Evolutionary conservation across 2,888 invertebrate genomes (phyloP).

Genomic region (Drosophila robusta): DNA sequence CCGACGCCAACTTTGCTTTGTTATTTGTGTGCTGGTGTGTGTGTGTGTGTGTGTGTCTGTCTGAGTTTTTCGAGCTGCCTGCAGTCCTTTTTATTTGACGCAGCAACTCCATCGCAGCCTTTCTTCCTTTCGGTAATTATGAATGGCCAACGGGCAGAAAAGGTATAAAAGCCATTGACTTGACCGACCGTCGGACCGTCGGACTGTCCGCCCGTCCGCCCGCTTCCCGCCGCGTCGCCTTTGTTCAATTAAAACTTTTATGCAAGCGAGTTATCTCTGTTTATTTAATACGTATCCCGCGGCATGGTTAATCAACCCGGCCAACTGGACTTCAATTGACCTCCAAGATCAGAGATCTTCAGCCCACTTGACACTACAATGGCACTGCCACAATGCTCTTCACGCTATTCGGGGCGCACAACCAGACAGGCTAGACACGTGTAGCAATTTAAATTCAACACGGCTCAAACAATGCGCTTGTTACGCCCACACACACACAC

Average conservation of each 20-base stretch:
- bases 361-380: slow-evolving; percentile 26
- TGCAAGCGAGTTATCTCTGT: slow-evolving; percentile 55
- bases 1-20: slow-evolving; percentile 63
- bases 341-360: slow-evolving; percentile 15
- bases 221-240: slow-evolving; percentile 10
- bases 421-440: slow-evolving; percentile 34
- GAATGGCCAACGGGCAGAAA: slow-evolving; percentile 67
- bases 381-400: slow-evolving; percentile 15
- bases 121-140: slow-evolving; percentile 67
- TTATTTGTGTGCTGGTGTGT: slow-evolving; percentile 37
- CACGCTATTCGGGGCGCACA: slow-evolving; percentile 12
- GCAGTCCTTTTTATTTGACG: slow-evolving; percentile 45
- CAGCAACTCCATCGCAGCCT: slow-evolving; percentile 32
- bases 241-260: slow-evolving; percentile 72
- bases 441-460: slow-evolving; percentile 51
- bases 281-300: slow-evolving; percentile 51
- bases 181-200: background rate
- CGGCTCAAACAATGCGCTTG: slow-evolving; percentile 24
- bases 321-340: slow-evolving; percentile 24
- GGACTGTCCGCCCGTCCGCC: no score
- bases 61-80: slow-evolving; percentile 44
- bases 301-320: slow-evolving; percentile 52
- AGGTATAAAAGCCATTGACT: slow-evolving; percentile 64
- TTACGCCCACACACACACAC: slow-evolving; percentile 21
- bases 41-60: slow-evolving; percentile 13